Evolutionary conservation across 2,113 vertebrate genomes (phyloP).

Genomic region (Irena cyanogastra): DNA sequence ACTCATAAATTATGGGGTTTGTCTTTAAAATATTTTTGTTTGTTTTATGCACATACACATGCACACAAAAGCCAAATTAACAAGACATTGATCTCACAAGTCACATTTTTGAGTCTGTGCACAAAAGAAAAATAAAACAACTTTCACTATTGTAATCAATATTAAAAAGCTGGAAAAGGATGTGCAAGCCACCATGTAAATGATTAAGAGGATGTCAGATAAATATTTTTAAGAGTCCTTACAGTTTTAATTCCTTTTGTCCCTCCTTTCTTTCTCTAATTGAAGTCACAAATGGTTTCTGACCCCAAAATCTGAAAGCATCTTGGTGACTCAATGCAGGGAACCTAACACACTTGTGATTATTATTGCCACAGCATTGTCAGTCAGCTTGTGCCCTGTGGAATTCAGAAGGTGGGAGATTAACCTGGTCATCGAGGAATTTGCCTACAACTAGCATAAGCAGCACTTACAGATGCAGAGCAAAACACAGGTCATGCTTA

Average conservation of each 20-base stretch:
- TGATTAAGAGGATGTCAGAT: not conserved
- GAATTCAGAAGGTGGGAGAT: not conserved
- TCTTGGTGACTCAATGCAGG: not conserved
- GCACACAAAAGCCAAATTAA: not conserved
- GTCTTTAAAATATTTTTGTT: not conserved
- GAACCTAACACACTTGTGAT: rapidly evolving
- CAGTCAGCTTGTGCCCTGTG: not conserved
- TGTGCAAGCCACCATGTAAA: not conserved
- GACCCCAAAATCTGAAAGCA: not conserved
- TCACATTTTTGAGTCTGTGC: not conserved
- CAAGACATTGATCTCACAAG: not conserved
- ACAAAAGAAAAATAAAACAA: not conserved
- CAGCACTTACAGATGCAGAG: not conserved
- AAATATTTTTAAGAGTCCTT: not conserved
- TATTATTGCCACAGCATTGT: not conserved
- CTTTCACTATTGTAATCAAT: not conserved
- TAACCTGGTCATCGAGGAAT: not conserved
- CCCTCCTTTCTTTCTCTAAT: not conserved
- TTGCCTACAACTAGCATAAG: not conserved
- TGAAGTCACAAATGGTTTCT: not conserved
- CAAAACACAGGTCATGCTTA: not conserved
- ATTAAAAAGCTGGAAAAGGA: not conserved
- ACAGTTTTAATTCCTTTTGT: not conserved
- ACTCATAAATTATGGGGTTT: not conserved
- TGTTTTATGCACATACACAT: not conserved